These are phyloP conservation scores for Clepsis dumicolana DNA, from an alignment of 2,888 invertebrate genomes.

Conservation along the genomic window DNA sequence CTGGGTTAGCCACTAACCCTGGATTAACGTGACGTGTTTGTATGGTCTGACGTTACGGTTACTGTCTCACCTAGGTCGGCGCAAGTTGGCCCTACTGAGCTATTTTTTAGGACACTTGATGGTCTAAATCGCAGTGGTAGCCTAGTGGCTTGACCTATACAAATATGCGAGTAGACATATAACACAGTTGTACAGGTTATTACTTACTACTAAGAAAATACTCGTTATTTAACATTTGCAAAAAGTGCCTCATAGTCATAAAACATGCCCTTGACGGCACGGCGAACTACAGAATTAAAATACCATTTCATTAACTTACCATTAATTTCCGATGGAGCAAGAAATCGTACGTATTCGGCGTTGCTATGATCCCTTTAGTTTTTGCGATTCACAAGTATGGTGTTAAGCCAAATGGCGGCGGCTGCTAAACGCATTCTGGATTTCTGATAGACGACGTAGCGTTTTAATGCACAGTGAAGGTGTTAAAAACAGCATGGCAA, in stretches of 20 bases:
- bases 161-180: neutral
- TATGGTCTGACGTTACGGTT: too few relatives aligned
- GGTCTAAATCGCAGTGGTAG: too few relatives aligned
- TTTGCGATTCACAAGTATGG: conserved; percentile 26
- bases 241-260: neutral
- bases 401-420: conserved; percentile 25
- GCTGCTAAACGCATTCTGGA: conserved; percentile 17
- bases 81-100: too few relatives aligned
- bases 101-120: too few relatives aligned
- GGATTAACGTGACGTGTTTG: too few relatives aligned
- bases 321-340: conserved; percentile 14
- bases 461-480: conserved; percentile 14
- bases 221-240: neutral
- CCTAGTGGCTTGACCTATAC: too few relatives aligned
- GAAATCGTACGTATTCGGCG: conserved; percentile 19
- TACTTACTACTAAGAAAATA: neutral
- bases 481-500: neutral
- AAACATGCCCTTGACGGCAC: neutral
- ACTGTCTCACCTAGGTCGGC: too few relatives aligned
- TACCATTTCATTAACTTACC: conserved; percentile 18
- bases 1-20: too few relatives aligned
- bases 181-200: too few relatives aligned
- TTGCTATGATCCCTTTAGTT: conserved; percentile 28
- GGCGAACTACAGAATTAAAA: conserved; percentile 16
- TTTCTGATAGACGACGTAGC: conserved; percentile 19